Percentiles rank a stretch among this genome's conserved stretches.
These are phyloP conservation scores for Crenichthys baileyi DNA, from an alignment of 2,797 vertebrate genomes.

Conservation along the genomic window DNA sequence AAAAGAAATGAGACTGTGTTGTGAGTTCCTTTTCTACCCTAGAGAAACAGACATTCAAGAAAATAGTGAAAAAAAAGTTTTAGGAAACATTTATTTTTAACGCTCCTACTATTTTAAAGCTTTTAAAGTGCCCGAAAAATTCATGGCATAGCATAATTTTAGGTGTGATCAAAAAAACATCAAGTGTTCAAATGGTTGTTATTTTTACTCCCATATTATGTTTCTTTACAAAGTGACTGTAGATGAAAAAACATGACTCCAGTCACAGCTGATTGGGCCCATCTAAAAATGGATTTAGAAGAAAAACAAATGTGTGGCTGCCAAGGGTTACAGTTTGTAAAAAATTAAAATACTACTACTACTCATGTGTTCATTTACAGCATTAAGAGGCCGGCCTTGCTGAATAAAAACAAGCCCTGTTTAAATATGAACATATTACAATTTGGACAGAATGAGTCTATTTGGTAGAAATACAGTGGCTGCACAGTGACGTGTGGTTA, in stretches of 20 bases:
- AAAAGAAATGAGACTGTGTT: not conserved
- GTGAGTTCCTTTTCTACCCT: not conserved
- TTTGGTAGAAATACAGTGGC: not conserved
- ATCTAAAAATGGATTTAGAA: not conserved
- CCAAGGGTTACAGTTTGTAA: constrained; percentile 21
- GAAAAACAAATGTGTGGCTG: constrained; percentile 2
- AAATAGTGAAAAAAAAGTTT: too few relatives aligned
- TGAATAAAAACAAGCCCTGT: constrained; percentile 18
- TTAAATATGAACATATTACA: constrained; percentile 5
- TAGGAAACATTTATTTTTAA: too few relatives aligned
- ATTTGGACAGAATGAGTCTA: not conserved
- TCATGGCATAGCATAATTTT: too few relatives aligned
- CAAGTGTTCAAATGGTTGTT: not conserved
- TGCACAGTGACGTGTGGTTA: not conserved
- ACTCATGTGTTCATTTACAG: constrained; percentile 30
- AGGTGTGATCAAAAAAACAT: not conserved
- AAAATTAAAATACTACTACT: constrained; percentile 37
- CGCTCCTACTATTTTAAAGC: too few relatives aligned
- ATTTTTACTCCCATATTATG: not conserved
- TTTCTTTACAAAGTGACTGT: not conserved
- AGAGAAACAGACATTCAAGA: not conserved
- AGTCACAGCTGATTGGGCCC: not conserved
- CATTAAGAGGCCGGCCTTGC: not conserved
- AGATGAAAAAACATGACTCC: not conserved
- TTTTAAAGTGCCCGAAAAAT: too few relatives aligned